Percentiles rank a stretch among this genome's conserved stretches.
These are phyloP conservation scores for Probosciger aterrimus DNA, from an alignment of 2,113 vertebrate species.

Conservation along the genomic window DNA sequence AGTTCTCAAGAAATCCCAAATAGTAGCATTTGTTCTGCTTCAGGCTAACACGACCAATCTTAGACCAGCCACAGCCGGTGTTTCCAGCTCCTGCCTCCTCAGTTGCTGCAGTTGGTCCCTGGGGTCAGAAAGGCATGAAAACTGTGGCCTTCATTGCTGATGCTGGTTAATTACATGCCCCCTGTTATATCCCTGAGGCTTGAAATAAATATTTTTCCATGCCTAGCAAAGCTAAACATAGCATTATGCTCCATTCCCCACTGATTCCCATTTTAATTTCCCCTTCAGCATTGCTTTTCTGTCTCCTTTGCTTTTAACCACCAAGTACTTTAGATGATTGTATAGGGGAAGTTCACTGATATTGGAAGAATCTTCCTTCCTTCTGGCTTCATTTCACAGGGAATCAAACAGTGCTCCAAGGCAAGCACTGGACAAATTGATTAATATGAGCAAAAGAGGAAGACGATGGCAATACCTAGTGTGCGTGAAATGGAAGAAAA, in stretches of 20 bases:
- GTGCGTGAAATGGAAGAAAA: neutral
- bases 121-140: neutral
- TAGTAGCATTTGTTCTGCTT: neutral
- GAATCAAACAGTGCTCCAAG: neutral
- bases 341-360: neutral
- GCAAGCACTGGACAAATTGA: neutral
- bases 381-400: neutral
- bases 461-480: neutral
- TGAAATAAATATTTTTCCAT: conserved; percentile 48
- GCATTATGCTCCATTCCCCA: conserved; percentile 14
- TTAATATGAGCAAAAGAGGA: neutral
- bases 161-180: conserved; percentile 14
- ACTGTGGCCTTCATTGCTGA: neutral
- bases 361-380: neutral
- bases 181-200: conserved; percentile 19
- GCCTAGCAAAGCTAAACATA: conserved; percentile 50
- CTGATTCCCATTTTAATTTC: conserved; percentile 13
- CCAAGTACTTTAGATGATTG: neutral
- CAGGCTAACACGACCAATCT: neutral
- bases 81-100: neutral
- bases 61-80: neutral
- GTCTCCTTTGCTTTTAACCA: neutral
- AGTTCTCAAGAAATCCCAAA: neutral
- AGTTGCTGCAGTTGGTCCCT: neutral
- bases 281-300: conserved; percentile 31